Base-by-base conservation (phyloP, 2,888 invertebrate species). In the Ephialtes manifestator region DNA sequence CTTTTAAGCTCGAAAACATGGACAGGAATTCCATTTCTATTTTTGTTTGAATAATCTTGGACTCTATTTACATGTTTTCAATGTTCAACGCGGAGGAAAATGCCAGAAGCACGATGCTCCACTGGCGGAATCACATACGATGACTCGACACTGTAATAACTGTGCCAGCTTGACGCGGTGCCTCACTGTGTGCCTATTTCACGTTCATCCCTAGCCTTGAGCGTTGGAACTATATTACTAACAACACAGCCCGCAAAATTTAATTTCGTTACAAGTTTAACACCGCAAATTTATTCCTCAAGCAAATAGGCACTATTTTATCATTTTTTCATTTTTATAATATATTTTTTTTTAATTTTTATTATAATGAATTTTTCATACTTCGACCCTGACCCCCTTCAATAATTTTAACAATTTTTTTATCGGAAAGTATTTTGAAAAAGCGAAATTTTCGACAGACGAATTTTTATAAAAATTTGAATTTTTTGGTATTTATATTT, bases 181-280 rank as follows among this genome's bases (percentile, higher is more conserved):
- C 84, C 88, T 91, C 92, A 91, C 89, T 88, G 90, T 89, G 85
- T 91, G 85, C 89, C 90, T 91, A 91, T 92, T 92, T 92, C 88
- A 92, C 90, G 91, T 90, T 88, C 81, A 74, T 75, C 74, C 53
- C 68, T 78, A 85, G 78, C 91, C 92, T 90, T 90, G 92, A 90
- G 88, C 72, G 75, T 75, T 70, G 63, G 48, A 65, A 65, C 48
- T 60, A 39, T 20, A 2, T 20, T 2, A 35, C 55, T 15, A 51
- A 28, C 72, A 43, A 51, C 65, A 39, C 28, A 84, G 78, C 86
- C 83, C 83, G 70, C 87, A 89, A 89, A 88, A 89, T 89, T 91
- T 87, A 84, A 86, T 90, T 88, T 74, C 4, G 76, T 77, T 81
- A 24, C 80, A 77, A 81, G 77, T 81, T 84, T 81, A 76, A 84